Evolutionary conservation across 2,888 invertebrate genomes (phyloP), one percentile per base, ranked within the genome.

Genomic region (Xestia xanthographa): DNA sequence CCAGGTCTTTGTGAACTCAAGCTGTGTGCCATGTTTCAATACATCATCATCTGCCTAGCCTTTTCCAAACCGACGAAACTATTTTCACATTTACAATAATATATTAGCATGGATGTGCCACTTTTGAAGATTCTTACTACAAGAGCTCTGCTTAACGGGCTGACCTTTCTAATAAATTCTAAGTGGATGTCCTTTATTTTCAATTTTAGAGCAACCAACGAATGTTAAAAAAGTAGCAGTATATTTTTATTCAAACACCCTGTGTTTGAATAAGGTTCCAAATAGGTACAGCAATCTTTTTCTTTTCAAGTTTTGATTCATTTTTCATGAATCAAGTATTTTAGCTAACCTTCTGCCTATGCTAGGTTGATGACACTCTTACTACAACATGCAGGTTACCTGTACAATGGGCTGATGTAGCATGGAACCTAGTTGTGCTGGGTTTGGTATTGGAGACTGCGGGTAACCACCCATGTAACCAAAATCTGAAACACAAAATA

Each of bases 341-440:
- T 2, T n/a, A 5, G 17, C 41, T 41, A 12, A 22, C 5, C 0
- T 29, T 26, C 26, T 76, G 26, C 26, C 2, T 22, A 43, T 17
- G 1, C 2, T 4, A n/a, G 38, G 17, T 76, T 20, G 5, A 12
- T 60, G 14, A n/a, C 34, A 20, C 9, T 81, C 14, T 29, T 65
- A 43, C 14, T 48, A 11, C 58, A 38, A 14, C 34, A 56, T 26
- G 41, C 17, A 43, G 41, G 12, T 73, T 68, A 96, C 96, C 93
- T 97, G 97, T 26, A 96, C 95, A 83, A 96, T 91, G 70, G 97
- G 96, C 79, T 97, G 96, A 73, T 96, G 96, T 12, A 97, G 84
- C 96, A 97, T 96, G 58, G 94, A 92, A 0, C 95, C 93, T 26
- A 96, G 85, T 72, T 96, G 95, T 58, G 94, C 92, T 1, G 94